Evolutionary conservation across 2,113 vertebrate species (phyloP), one percentile per base, ranked within the genome.

Genomic region (Prietella phreatophila): DNA sequence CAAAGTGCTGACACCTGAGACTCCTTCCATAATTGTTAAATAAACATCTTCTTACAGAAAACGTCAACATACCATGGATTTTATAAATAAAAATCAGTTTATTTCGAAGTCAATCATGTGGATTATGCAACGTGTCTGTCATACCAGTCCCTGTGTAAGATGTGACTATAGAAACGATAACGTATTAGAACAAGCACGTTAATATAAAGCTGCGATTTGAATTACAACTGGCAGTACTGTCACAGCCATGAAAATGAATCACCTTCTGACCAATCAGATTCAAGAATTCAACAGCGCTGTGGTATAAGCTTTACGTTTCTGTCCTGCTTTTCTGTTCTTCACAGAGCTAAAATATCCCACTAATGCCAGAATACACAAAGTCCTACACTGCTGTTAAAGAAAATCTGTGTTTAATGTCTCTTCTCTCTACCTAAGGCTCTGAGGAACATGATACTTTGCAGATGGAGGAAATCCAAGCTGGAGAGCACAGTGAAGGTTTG

Each of bases 371-470:
- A 78, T 76, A 60, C 84, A 85, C 53, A 73, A 53, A 76, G 19
- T 76, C 53, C 33, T 71, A 69, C 50, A 39, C n/a, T 19, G 47
- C 50, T 71, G 47, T 85, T 89, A 58, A 82, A 82, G 75, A 85
- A 79, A 85, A 85, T 90, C 47, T 76, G 60, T 71, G 86, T 73
- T 85, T 85, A 90, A 86, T 85, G 79, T 86, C 60, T 89, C 47
- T 56, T 33, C 86, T 60, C 81, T 89, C 15, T 42, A 79, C 85
- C 61, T 76, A 58, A 83, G 39, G n/a, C 47, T 86, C 33, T 20
- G 47, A 86, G 60, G 55, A 86, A 88, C 55, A 65, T 56, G 71
- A 88, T 83, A 88, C 75, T 81, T 36, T 58, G 65, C 87, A 88
- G 84, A 90, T 86, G 55, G 79, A 88, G 56, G 25, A n/a, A 83